phyloP scores from a whole-genome alignment of 2,888 invertebrate species.

The Acrobasis consociella region DNA sequence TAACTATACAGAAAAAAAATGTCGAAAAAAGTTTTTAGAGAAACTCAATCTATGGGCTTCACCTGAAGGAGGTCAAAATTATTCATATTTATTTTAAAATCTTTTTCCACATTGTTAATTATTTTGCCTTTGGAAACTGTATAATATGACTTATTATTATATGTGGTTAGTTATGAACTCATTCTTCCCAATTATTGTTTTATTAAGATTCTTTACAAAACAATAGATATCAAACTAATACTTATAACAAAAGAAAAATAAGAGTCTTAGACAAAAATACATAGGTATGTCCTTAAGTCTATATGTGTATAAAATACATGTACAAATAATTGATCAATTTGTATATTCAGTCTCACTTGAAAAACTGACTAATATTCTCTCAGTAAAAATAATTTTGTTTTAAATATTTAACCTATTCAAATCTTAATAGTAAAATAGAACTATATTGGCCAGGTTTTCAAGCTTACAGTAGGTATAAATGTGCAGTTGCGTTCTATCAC shows the following conservation, averaged over 20 bases:
- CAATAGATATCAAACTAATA: slow-evolving; percentile 19
- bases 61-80: no score
- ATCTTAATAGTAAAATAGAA: slow-evolving; percentile 1
- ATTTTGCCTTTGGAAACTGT: no score
- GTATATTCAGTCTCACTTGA: slow-evolving; percentile 14
- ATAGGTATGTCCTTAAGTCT: slow-evolving; percentile 17
- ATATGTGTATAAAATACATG: slow-evolving; percentile 29
- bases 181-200: slow-evolving; percentile 18
- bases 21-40: no score
- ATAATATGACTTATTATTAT: no score
- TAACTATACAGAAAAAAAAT: no score
- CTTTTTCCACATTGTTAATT: no score
- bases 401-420: slow-evolving; percentile 1
- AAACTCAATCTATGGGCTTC: no score
- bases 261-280: slow-evolving; percentile 14
- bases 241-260: slow-evolving; percentile 19
- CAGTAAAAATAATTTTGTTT: not conserved
- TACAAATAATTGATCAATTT: slow-evolving; percentile 23
- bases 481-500: not conserved
- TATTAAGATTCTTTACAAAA: slow-evolving; percentile 23
- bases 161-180: not conserved
- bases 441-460: slow-evolving; percentile 15
- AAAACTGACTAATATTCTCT: slow-evolving; percentile 14
- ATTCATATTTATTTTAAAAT: no score
- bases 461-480: slow-evolving; percentile 3